Evolutionary conservation across 2,113 vertebrate genomes (phyloP), one percentile per base, ranked within the genome.

Genomic region (Neogobius melanostomus): DNA sequence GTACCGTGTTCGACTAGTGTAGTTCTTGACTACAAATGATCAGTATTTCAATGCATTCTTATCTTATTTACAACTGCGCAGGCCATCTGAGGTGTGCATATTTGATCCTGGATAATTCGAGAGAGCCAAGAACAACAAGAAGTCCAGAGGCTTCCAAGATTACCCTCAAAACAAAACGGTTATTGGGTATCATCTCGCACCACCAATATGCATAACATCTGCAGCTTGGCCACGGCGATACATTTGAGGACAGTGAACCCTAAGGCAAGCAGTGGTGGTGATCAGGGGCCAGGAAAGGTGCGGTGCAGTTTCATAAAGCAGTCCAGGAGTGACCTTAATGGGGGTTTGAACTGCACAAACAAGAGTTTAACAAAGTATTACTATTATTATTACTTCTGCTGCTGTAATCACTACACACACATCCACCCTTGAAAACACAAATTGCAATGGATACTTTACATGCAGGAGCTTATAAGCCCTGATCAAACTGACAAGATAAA

Each of bases 111-210:
- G 42, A 43, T 14, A 4, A 44, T 45, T 5, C 5, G 7, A 45
- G 8, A 45, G 4, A 16, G 59, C 43, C 59, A 61, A 61, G 6
- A 61, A 61, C 59, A 61, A 44, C 59, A 61, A n/a, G 42, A 45
- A 61, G 59, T 61, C 42, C 14, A n/a, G 44, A 44, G 44, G 7
- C 59, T 42, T 44, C 42, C 42, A 5, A 44, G 59, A 61, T 44
- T 61, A 61, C 43, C 57, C 36, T 61, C 42, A 61, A 44, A 44
- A 61, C 59, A 61, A 43, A 61, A 15, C 44, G 42, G 36, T 44
- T 45, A 44, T 61, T 61, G 42, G 42, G 36, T 61, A 8, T 61
- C 59, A n/a, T 14, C 59, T 44, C n/a, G 36, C 14, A 8, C 14
- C 15, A 44, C 44, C 42, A 61, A 42, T 45, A 5, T 61, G 15